A percentile compares a stretch with the other conserved stretches of the same genome.
These are phyloP conservation scores for Takifugu ocellatus DNA, from an alignment of 2,797 vertebrate species.

Conservation along the genomic window DNA sequence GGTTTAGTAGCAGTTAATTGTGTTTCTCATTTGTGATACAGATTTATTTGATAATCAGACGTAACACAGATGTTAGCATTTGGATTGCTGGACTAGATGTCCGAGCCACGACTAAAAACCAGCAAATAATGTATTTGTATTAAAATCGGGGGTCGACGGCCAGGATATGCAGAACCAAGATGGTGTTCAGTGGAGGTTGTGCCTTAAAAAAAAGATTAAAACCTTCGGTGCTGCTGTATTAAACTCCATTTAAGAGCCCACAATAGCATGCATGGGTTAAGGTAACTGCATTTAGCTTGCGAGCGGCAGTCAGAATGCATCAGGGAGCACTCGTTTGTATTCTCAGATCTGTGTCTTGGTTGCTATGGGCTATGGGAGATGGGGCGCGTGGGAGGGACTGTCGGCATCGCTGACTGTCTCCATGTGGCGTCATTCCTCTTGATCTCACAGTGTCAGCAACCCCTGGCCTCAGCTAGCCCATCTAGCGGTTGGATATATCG, in stretches of 20 bases:
- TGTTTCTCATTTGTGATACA: too few species aligned
- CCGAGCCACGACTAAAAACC: too few species aligned
- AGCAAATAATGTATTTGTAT: too few species aligned
- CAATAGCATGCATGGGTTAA: background rate
- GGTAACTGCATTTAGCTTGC: constrained; percentile 9
- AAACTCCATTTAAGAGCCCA: constrained; percentile 7
- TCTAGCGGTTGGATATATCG: constrained; percentile 60
- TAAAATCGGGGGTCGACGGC: too few species aligned
- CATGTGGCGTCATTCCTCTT: constrained; percentile 74
- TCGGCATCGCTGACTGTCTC: constrained; percentile 73
- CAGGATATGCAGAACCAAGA: too few species aligned
- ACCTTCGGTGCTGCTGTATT: too few species aligned
- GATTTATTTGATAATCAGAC: too few species aligned
- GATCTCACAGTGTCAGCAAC: constrained; percentile 73
- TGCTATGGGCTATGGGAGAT: constrained; percentile 68
- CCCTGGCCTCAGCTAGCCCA: constrained; percentile 59
- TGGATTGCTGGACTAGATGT: too few species aligned
- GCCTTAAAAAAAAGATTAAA: too few species aligned
- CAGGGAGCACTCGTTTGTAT: constrained; percentile 61
- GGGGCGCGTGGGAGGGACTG: constrained; percentile 69
- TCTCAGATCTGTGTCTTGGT: constrained; percentile 66
- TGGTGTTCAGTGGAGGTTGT: too few species aligned
- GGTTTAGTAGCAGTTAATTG: too few species aligned
- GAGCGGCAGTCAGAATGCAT: constrained; percentile 49
- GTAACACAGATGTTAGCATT: too few species aligned